phyloP scores from a whole-genome alignment of 1,140 invertebrate genomes.

The Brachionus manjavacas region DNA sequence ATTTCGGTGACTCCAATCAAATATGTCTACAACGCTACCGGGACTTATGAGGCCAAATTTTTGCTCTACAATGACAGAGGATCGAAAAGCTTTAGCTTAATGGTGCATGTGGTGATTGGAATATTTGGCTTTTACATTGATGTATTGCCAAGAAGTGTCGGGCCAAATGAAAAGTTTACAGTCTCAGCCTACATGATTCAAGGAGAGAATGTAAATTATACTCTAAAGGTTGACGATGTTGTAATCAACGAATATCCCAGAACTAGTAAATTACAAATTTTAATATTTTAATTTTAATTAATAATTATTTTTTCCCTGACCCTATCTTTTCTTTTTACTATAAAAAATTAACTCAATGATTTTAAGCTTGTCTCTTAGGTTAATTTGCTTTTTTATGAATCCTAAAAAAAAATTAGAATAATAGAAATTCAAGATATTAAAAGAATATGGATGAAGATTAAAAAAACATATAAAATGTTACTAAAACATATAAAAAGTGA shows the following conservation, averaged over 20 bases:
- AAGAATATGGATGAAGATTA: too few species aligned
- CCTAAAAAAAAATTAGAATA: too few species aligned
- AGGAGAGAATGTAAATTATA: background rate
- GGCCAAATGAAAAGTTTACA: background rate
- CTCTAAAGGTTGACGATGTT: background rate
- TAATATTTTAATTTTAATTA: background rate
- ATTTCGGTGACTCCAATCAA: background rate
- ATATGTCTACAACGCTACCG: background rate
- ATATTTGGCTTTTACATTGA: slow-evolving; percentile 14
- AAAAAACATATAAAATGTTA: too few species aligned
- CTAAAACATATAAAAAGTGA: too few species aligned
- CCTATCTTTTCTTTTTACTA: background rate
- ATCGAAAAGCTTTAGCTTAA: slow-evolving; percentile 1
- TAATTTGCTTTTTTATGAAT: too few species aligned
- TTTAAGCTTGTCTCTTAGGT: too few species aligned
- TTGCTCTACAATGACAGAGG: background rate
- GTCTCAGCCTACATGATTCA: slow-evolving; percentile 23
- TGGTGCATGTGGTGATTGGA: background rate
- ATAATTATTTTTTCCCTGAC: too few species aligned
- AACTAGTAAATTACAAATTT: background rate
- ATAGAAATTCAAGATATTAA: too few species aligned
- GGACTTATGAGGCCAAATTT: slow-evolving; percentile 5
- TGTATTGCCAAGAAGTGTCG: background rate
- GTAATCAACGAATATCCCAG: background rate
- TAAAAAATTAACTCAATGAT: too few species aligned